phyloP scores from a whole-genome alignment of 2,888 invertebrate species.

The Microplitis manilae region DNA sequence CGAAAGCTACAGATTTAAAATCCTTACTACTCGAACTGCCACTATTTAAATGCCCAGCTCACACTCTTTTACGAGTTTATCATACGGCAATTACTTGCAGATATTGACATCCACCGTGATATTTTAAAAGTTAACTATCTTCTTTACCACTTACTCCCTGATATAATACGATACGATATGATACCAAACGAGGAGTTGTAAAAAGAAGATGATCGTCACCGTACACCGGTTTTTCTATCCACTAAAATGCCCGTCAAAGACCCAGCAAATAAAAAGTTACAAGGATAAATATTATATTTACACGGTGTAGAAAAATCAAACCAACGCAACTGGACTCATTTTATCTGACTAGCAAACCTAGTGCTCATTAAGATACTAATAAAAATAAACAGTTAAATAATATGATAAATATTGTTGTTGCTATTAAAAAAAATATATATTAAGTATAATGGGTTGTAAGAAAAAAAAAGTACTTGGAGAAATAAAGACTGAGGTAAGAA shows the following conservation, averaged over 20 bases:
- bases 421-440: too few relatives aligned
- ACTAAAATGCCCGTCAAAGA: neutral
- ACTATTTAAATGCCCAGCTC: too few relatives aligned
- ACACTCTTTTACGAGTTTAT: too few relatives aligned
- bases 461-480: conserved; percentile 34
- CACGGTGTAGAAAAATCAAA: neutral
- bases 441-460: conserved; percentile 29
- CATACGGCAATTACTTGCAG: too few relatives aligned
- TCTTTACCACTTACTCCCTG: neutral
- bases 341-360: too few relatives aligned
- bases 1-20: too few relatives aligned
- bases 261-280: neutral
- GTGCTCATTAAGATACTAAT: neutral
- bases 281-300: neutral
- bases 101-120: neutral
- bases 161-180: neutral
- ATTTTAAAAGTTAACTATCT: neutral
- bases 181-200: neutral
- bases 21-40: too few relatives aligned
- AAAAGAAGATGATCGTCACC: neutral
- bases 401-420: too few relatives aligned
- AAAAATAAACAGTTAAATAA: too few relatives aligned
- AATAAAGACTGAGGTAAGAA: conserved; percentile 42
- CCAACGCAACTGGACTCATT: neutral
- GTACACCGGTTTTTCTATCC: neutral